Percentiles rank a stretch among this genome's conserved stretches.
phyloP scores from a whole-genome alignment of 2,888 invertebrate genomes.

The Coleophora flavipennella region DNA sequence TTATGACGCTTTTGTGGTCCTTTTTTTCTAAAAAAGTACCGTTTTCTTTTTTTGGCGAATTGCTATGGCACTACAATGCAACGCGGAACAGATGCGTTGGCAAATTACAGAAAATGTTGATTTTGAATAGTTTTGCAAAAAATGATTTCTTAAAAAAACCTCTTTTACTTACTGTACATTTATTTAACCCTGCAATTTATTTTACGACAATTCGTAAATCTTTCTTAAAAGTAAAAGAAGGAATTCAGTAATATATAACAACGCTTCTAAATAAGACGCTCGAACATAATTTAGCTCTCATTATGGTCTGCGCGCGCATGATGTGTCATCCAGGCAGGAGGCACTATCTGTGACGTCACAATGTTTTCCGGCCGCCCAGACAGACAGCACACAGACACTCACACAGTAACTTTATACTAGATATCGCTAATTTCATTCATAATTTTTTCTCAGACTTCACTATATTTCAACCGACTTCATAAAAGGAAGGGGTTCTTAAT shows the following conservation, averaged over 20 bases:
- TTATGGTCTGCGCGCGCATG: slow-evolving; percentile 9
- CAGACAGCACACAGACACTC: slow-evolving; percentile 14
- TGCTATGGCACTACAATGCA: slow-evolving; percentile 26
- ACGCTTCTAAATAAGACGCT: too few species aligned
- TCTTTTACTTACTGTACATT: slow-evolving; percentile 23
- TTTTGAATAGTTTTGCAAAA: slow-evolving; percentile 18
- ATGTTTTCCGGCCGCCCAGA: slow-evolving; percentile 25
- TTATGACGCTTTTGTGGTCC: slow-evolving; percentile 34
- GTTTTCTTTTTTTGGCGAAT: slow-evolving; percentile 29
- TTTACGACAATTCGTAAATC: too few species aligned
- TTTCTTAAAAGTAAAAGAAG: too few species aligned
- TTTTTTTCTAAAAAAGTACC: slow-evolving; percentile 50
- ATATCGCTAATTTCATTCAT: too few species aligned
- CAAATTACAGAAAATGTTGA: slow-evolving; percentile 21
- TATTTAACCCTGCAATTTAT: slow-evolving; percentile 32
- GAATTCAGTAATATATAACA: too few species aligned
- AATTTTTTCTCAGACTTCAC: too few species aligned
- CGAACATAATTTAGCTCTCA: too few species aligned
- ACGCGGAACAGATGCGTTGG: slow-evolving; percentile 28
- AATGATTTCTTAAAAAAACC: slow-evolving; percentile 22
- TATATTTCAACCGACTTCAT: too few species aligned
- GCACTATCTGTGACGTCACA: slow-evolving; percentile 36
- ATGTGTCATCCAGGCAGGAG: slow-evolving; percentile 20
- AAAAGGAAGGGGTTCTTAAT: too few species aligned
- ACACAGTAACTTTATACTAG: too few species aligned